phyloP scores from a whole-genome alignment of 2,797 vertebrate genomes.

The Ctenopoma kingsleyae region DNA sequence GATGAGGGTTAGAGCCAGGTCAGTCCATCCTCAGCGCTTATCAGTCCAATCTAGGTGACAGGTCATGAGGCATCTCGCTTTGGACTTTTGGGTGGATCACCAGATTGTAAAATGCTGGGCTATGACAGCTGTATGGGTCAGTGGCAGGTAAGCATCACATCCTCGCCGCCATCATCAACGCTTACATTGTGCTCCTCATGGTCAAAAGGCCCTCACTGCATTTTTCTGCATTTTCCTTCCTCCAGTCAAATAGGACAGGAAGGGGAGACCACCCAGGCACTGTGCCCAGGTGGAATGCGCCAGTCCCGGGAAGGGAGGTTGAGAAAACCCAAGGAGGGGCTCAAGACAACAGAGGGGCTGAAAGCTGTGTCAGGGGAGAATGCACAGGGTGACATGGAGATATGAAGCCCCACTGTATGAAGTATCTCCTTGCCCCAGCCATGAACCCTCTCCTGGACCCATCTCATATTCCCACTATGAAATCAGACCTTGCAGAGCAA shows the following conservation, averaged over 20 bases:
- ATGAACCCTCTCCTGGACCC: constrained; percentile 80
- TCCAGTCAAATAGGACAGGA: constrained; percentile 49
- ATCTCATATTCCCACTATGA: constrained; percentile 84
- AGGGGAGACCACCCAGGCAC: constrained; percentile 82
- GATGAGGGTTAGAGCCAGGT: constrained; percentile 59
- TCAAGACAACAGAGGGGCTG: constrained; percentile 70
- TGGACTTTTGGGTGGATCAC: constrained; percentile 54
- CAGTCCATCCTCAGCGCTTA: constrained; percentile 71
- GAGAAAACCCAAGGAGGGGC: constrained; percentile 53
- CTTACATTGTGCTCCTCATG: constrained; percentile 78
- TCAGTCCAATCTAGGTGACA: constrained; percentile 70
- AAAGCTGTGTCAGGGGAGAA: constrained; percentile 82
- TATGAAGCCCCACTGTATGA: constrained; percentile 81
- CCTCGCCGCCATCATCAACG: constrained; percentile 75
- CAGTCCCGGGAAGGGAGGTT: constrained; percentile 61
- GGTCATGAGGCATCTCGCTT: constrained; percentile 68
- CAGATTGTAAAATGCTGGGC: constrained; percentile 62
- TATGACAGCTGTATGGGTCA: constrained; percentile 78
- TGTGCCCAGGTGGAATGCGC: constrained; percentile 81
- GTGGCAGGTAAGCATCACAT: constrained; percentile 78
- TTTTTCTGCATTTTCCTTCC: constrained; percentile 76
- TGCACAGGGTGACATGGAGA: constrained; percentile 80
- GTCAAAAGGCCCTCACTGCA: constrained; percentile 68
- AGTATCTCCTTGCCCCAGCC: constrained; percentile 80
- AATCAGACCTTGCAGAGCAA: constrained; percentile 84